These are phyloP conservation scores for Hipposideros armiger DNA, from an alignment of 2,113 vertebrate species.

Conservation along the genomic window DNA sequence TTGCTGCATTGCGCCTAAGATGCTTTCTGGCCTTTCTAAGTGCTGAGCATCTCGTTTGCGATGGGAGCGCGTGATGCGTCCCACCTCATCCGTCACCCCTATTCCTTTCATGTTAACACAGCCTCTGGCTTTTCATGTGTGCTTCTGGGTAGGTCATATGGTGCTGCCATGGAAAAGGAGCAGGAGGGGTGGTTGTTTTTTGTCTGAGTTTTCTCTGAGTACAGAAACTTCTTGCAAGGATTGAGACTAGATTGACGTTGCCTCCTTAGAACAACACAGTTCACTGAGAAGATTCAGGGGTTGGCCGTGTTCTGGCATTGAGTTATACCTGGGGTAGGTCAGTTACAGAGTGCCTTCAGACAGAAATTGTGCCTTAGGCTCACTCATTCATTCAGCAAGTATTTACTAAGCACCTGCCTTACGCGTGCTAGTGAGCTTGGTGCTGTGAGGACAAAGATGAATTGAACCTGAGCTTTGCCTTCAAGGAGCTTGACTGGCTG, in stretches of 20 bases:
- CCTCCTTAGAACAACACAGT: not conserved
- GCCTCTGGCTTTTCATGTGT: not conserved
- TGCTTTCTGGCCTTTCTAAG: not conserved
- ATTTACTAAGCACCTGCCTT: not conserved
- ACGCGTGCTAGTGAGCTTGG: not conserved
- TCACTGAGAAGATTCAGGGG: not conserved
- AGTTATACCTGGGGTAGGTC: not conserved
- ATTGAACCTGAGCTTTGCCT: not conserved
- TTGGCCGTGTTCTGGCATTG: not conserved
- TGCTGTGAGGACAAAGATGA: not conserved
- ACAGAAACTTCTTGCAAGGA: not conserved
- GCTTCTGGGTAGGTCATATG: not conserved
- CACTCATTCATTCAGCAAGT: not conserved
- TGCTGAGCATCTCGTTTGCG: not conserved
- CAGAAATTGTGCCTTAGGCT: not conserved
- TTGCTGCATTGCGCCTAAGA: not conserved
- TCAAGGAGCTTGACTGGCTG: not conserved
- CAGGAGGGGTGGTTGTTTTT: not conserved
- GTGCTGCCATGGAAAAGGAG: not conserved
- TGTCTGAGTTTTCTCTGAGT: not conserved
- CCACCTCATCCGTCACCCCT: rapidly evolving
- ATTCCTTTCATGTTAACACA: not conserved
- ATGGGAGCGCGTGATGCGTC: not conserved
- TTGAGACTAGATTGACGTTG: constrained; percentile 13
- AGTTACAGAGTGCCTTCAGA: not conserved